Conservation (phyloP, 2,797 vertebrate genomes). For the Alauda arvensis region DNA sequence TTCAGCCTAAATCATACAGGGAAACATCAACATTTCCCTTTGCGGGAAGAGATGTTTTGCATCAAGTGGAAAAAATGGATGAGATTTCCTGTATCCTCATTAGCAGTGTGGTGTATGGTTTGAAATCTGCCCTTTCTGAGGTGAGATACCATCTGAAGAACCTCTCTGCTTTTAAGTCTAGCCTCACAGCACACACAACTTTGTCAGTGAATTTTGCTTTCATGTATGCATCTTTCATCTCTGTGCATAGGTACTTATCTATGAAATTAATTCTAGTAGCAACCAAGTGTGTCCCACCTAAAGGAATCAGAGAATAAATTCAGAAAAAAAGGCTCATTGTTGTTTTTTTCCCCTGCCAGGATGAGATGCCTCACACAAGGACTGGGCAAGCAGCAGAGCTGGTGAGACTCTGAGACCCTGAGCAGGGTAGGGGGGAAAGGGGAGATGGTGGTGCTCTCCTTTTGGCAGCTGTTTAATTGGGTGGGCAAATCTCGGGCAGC, state of each 20-base stretch:
- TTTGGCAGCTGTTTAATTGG: neutral
- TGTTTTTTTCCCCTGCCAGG: neutral
- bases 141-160: conserved; percentile 24
- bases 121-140: conserved; percentile 29
- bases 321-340: neutral
- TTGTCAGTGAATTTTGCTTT: conserved; percentile 29
- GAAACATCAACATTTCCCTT: conserved; percentile 39
- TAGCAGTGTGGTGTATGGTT: neutral
- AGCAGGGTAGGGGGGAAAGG: neutral
- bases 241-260: neutral
- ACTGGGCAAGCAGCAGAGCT: neutral
- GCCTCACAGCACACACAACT: neutral
- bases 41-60: conserved; percentile 37
- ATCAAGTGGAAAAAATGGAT: conserved; percentile 38
- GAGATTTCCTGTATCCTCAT: conserved; percentile 52
- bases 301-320: neutral
- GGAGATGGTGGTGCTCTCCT: neutral
- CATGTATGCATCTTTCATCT: neutral
- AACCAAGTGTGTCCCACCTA: neutral
- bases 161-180: conserved; percentile 7
- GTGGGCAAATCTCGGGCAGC: neutral
- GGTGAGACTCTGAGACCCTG: neutral
- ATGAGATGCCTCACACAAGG: neutral
- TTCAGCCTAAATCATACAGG: conserved; percentile 4
- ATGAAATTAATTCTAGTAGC: conserved; percentile 12